Conservation (phyloP, 1,140 invertebrate species). For the Xylocopa sonorina region DNA sequence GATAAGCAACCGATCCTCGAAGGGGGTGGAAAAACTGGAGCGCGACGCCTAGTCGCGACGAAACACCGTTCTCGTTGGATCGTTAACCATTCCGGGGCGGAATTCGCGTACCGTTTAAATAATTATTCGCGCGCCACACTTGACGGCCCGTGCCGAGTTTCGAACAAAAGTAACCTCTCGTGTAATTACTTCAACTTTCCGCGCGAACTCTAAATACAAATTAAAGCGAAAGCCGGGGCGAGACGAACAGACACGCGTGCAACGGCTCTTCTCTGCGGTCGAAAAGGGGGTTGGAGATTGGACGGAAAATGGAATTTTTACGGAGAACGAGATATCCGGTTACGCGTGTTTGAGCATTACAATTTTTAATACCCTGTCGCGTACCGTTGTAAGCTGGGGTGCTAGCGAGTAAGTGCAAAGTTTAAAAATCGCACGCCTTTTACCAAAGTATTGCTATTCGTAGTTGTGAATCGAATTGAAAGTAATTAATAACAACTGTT, state of each 20-base stretch:
- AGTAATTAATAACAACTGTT: too few species aligned
- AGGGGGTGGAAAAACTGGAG: not conserved
- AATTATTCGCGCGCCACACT: conserved; percentile 14
- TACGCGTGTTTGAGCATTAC: too few species aligned
- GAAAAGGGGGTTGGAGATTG: not conserved
- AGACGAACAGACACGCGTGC: too few species aligned
- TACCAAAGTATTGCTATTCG: too few species aligned
- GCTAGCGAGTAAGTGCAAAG: too few species aligned
- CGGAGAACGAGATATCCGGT: not conserved
- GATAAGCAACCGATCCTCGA: not conserved
- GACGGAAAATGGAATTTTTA: not conserved
- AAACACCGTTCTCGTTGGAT: not conserved
- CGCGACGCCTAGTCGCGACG: not conserved
- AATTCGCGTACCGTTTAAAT: conserved; percentile 5
- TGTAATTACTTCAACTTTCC: conserved; percentile 1
- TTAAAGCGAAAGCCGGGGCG: conserved; percentile 12
- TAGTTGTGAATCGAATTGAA: too few species aligned
- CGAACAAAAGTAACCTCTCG: conserved; percentile 1
- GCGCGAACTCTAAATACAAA: conserved; percentile 5
- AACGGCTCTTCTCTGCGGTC: not conserved
- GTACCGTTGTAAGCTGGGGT: too few species aligned
- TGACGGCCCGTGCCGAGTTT: not conserved
- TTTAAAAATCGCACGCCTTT: too few species aligned
- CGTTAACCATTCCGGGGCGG: not conserved
- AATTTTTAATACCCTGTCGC: too few species aligned